Percentiles rank a stretch among this genome's conserved stretches.
phyloP scores from a whole-genome alignment of 53 echinoderm and acorn worm species.

The Stichopus horrens region DNA sequence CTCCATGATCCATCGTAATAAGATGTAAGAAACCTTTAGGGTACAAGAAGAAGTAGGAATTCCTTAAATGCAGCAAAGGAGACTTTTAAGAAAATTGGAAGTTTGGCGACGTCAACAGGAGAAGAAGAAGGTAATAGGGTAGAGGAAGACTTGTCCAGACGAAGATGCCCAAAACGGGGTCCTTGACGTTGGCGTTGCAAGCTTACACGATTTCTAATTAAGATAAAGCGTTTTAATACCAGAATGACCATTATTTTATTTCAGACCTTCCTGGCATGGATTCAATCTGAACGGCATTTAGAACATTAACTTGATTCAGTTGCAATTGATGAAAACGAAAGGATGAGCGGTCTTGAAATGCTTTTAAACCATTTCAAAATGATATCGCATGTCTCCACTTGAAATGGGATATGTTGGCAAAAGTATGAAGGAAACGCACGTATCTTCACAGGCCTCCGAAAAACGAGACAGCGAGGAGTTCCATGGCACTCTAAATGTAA shows the following conservation, averaged over 20 bases:
- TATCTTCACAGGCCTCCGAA: too few species aligned
- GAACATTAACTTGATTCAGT: not conserved
- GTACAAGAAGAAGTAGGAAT: not conserved
- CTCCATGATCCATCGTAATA: constrained; percentile 9
- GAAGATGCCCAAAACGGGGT: not conserved
- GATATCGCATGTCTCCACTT: too few species aligned
- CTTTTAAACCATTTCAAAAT: too few species aligned
- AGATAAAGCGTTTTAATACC: constrained; percentile 4
- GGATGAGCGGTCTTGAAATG: too few species aligned
- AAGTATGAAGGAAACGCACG: too few species aligned
- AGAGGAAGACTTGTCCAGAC: not conserved
- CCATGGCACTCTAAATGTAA: too few species aligned
- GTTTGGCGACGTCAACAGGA: not conserved
- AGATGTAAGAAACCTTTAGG: constrained; percentile 2
- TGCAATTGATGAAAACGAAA: not conserved
- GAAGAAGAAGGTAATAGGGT: not conserved
- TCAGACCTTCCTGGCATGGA: not conserved
- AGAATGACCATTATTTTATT: constrained; percentile 10
- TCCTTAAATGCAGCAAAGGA: not conserved
- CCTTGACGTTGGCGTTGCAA: not conserved
- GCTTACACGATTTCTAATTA: not conserved
- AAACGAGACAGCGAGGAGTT: too few species aligned
- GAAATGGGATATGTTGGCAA: too few species aligned
- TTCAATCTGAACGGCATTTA: not conserved
- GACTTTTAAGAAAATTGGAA: constrained; percentile 9